Evolutionary conservation across 2,797 vertebrate species (phyloP), one percentile per base, ranked within the genome.

Genomic region (Graptemys geographica): DNA sequence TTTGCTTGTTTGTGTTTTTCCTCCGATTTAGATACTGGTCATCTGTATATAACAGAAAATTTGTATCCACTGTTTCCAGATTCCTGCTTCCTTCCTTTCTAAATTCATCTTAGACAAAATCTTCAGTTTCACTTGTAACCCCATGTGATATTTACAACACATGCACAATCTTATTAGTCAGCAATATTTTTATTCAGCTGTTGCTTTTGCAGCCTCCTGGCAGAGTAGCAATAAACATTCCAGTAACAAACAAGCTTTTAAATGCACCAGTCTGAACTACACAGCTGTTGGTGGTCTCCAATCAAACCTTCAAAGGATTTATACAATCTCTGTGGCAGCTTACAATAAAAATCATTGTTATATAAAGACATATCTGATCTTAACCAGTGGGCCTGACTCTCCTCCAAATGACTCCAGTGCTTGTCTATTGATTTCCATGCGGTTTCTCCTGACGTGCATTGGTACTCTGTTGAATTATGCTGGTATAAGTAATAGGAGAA

Each of bases 201-300:
- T 79, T 87, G 86, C 83, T 93, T 93, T 96, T 79, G 33, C 83
- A 89, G 83, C 79, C 57, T 93, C 27, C 86, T 91, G 81, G 89
- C 89, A 95, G 81, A 86, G 87, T 1, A 91, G 79, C 79, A 93
- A 91, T 83, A 91, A 95, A 89, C 49, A 93, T 92, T 23, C 19
- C 52, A 81, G 81, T 79, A 95, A 96, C 49, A 94, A 96, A 94
- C 37, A 83, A 95, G 89, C 56, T 95, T 94, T 91, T 89, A 95
- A 96, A 51, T 57, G 51, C 81, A 91, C 13, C 81, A 91, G 84
- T 13, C 86, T 92, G 91, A 79, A 95, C 93, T 92, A 56, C 88
- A 93, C 94, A 90, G 76, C 31, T 93, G 87, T 83, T 92, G 81
- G 56, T 19, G 84, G 84, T 93, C 92, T 87, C 83, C 90, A 82